Conservation (phyloP, 1,140 invertebrate species). For the Eumaeus atala region DNA sequence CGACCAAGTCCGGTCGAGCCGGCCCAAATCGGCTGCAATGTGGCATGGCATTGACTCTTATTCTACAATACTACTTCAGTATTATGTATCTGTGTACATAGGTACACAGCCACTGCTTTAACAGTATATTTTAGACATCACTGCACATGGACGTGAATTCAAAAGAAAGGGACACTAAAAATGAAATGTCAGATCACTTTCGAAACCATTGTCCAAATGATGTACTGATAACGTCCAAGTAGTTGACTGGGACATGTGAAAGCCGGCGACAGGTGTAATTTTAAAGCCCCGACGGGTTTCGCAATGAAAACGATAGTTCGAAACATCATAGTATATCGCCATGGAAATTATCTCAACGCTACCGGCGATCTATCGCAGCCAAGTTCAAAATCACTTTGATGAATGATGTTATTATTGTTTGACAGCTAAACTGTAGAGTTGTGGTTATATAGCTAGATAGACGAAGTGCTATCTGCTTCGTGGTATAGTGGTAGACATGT, state of each 20-base stretch:
- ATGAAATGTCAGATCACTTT: background rate
- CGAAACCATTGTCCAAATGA: conserved; percentile 21
- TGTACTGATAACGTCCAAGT: conserved; percentile 43
- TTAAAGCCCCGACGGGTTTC: conserved; percentile 47
- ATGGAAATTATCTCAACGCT: conserved; percentile 29
- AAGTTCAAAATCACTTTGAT: conserved; percentile 61
- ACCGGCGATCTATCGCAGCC: conserved; percentile 35
- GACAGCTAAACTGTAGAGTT: too few species aligned
- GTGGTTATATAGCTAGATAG: too few species aligned
- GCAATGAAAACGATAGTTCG: conserved; percentile 26
- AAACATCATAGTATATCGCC: background rate
- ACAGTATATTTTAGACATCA: too few species aligned
- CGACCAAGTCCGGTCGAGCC: too few species aligned
- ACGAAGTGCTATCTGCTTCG: too few species aligned
- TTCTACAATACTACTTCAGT: too few species aligned
- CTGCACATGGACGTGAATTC: too few species aligned
- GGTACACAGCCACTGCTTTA: too few species aligned
- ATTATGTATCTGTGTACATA: too few species aligned
- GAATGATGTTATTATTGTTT: background rate
- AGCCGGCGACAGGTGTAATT: conserved; percentile 51
- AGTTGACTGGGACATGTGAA: conserved; percentile 48
- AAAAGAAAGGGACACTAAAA: conserved; percentile 1
- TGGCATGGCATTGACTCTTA: too few species aligned
- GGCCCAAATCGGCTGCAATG: too few species aligned
- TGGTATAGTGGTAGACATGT: too few species aligned